Conservation (phyloP, 2,888 invertebrate species). For the Apamea epomidion region DNA sequence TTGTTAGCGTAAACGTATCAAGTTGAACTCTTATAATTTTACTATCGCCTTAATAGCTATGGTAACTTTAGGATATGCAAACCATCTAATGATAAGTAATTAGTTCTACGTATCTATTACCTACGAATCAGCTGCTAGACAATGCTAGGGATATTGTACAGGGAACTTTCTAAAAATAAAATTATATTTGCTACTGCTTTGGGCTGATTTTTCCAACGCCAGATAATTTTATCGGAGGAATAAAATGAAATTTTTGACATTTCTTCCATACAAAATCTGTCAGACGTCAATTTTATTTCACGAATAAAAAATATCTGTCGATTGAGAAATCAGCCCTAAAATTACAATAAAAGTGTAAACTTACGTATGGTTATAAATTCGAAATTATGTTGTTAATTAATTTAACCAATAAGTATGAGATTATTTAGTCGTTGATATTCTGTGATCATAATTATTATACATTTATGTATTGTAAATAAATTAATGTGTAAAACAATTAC, state of each 20-base stretch:
- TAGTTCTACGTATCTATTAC: background rate
- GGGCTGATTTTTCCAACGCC: too few species aligned
- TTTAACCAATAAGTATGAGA: background rate
- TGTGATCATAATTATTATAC: background rate
- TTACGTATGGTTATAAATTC: background rate
- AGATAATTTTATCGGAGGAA: too few species aligned
- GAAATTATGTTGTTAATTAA: background rate
- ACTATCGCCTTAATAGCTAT: too few species aligned
- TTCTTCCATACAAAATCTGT: too few species aligned
- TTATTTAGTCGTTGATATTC: background rate
- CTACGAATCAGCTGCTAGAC: background rate
- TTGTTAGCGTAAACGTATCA: background rate
- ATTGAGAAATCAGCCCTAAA: background rate
- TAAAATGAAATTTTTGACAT: too few species aligned
- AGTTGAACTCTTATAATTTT: background rate
- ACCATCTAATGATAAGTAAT: background rate
- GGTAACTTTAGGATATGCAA: slow-evolving; percentile 1
- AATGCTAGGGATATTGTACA: background rate
- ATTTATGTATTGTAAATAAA: background rate
- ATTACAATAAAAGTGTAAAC: background rate
- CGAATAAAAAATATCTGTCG: too few species aligned
- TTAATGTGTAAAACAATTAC: background rate
- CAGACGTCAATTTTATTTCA: too few species aligned
- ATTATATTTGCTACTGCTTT: too few species aligned
- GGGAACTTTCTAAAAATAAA: background rate